A percentile compares a stretch with the other conserved stretches of the same genome.
These are phyloP conservation scores for Oceanodroma tethys DNA, from an alignment of 2,113 vertebrate species.

Conservation along the genomic window DNA sequence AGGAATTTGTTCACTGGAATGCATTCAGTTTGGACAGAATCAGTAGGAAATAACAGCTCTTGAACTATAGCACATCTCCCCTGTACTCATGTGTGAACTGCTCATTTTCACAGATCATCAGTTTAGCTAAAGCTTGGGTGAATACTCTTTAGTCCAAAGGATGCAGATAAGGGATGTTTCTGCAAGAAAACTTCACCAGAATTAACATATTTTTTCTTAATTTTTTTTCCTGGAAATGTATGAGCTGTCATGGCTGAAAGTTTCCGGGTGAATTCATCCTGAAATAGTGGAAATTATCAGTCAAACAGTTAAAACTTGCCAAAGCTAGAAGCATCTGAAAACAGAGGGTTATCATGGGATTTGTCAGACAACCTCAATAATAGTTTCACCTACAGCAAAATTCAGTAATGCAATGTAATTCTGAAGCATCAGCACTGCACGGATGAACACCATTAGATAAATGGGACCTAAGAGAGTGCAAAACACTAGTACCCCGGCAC, in stretches of 20 bases:
- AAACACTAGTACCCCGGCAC: neutral
- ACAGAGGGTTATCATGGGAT: neutral
- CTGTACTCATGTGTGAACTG: constrained; percentile 65
- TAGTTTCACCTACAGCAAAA: constrained; percentile 44
- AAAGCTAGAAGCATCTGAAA: neutral
- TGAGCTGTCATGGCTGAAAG: neutral
- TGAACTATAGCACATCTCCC: constrained; percentile 56
- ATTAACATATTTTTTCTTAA: neutral
- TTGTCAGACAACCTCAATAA: constrained; percentile 45
- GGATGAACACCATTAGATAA: constrained; percentile 13
- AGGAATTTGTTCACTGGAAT: constrained; percentile 62
- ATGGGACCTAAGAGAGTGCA: neutral
- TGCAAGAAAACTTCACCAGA: neutral
- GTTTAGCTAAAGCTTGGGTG: constrained; percentile 46
- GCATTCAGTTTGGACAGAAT: constrained; percentile 60
- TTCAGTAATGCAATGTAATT: neutral
- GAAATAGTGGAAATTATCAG: neutral
- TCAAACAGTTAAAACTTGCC: neutral
- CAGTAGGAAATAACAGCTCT: constrained; percentile 63
- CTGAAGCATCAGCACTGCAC: constrained; percentile 42
- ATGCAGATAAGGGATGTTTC: neutral
- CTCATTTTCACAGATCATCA: constrained; percentile 68
- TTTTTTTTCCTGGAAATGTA: neutral
- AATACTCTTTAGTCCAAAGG: neutral
- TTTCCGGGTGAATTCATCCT: constrained; percentile 25